These are phyloP conservation scores for Zapornia atra DNA, from an alignment of 2,113 vertebrate species.

Conservation along the genomic window DNA sequence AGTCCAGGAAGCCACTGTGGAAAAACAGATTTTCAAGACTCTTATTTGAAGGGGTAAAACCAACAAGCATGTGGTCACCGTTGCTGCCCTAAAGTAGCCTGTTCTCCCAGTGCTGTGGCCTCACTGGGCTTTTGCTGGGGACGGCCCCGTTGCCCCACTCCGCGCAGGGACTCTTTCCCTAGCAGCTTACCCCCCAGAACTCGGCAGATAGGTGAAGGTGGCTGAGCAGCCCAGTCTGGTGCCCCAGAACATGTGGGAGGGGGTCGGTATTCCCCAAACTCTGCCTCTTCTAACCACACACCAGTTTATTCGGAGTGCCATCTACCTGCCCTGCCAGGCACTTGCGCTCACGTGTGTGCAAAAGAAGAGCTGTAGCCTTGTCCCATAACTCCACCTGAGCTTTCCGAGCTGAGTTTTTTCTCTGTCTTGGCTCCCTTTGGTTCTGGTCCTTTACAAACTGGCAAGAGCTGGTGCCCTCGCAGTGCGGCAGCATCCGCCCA, in stretches of 20 bases:
- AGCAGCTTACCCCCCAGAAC: neutral
- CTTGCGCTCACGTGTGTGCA: neutral
- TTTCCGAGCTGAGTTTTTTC: neutral
- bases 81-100: neutral
- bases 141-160: neutral
- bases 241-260: neutral
- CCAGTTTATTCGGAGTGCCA: conserved; percentile 54
- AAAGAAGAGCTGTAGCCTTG: neutral
- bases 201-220: neutral
- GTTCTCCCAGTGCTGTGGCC: neutral
- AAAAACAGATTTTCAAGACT: neutral
- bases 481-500: neutral
- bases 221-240: neutral
- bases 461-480: neutral
- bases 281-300: neutral
- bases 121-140: rapidly evolving
- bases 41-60: neutral
- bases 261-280: neutral
- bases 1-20: neutral
- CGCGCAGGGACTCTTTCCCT: neutral
- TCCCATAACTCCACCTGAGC: neutral
- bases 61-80: rapidly evolving
- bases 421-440: neutral
- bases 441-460: neutral
- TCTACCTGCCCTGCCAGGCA: conserved; percentile 58